A percentile compares a stretch with the other conserved stretches of the same genome.
These are phyloP conservation scores for Premnoplex brunnescens DNA, from an alignment of 2,797 vertebrate species.

Conservation along the genomic window DNA sequence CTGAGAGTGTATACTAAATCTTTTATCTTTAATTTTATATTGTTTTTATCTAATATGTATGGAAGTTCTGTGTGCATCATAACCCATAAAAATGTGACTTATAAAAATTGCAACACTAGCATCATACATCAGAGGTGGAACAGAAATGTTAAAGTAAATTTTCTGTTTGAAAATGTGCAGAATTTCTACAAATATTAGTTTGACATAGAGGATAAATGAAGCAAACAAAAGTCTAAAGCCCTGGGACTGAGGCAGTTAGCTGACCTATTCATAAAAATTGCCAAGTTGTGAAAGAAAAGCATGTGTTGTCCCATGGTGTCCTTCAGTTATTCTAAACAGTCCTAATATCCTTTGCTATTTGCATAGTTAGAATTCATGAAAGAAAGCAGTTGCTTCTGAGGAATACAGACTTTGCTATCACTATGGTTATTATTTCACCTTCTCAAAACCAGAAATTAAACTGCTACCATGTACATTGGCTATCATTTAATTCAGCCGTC, in stretches of 20 bases:
- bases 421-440: neutral
- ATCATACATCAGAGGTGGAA: neutral
- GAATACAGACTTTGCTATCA: neutral
- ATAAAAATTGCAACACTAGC: neutral
- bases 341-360: neutral
- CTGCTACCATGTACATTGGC: rapidly evolving
- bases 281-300: neutral
- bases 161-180: neutral
- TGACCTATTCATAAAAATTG: neutral
- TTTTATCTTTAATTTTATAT: constrained; percentile 9
- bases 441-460: neutral
- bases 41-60: neutral
- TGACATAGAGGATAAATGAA: neutral
- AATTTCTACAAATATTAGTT: neutral
- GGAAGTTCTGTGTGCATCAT: neutral
- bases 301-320: neutral
- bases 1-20: neutral
- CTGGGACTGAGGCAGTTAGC: neutral
- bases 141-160: neutral
- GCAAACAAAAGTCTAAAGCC: neutral
- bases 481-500: neutral
- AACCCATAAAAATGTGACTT: neutral
- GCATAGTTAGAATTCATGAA: neutral
- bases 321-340: neutral
- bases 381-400: neutral